These are phyloP conservation scores for Ormia ochracea DNA, from an alignment of 2,888 invertebrate species.

Conservation along the genomic window DNA sequence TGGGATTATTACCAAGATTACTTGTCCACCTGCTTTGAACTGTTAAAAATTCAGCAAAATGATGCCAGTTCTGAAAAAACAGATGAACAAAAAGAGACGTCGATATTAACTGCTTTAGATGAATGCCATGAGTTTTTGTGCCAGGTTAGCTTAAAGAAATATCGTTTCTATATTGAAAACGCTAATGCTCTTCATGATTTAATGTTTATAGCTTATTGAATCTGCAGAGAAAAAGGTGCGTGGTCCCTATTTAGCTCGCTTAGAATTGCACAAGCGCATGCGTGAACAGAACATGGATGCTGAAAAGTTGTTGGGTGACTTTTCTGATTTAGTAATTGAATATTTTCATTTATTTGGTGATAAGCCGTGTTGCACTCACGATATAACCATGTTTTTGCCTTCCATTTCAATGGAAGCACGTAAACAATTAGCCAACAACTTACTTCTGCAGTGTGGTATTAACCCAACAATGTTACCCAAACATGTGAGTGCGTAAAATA, in stretches of 20 bases:
- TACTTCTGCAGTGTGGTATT: constrained; percentile 82
- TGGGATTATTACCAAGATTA: constrained; percentile 87
- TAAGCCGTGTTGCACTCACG: constrained; percentile 90
- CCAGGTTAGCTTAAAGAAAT: constrained; percentile 63
- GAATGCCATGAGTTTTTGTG: constrained; percentile 74
- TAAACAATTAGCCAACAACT: constrained; percentile 80
- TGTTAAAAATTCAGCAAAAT: constrained; percentile 75
- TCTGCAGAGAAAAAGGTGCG: constrained; percentile 79
- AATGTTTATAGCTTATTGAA: constrained; percentile 77
- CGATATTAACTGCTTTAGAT: constrained; percentile 64
- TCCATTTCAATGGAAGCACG: constrained; percentile 80
- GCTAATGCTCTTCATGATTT: background rate
- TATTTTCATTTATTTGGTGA: constrained; percentile 89
- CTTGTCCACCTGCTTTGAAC: constrained; percentile 83
- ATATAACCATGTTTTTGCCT: constrained; percentile 86
- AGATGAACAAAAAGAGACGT: constrained; percentile 63
- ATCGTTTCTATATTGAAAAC: background rate
- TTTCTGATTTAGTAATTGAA: constrained; percentile 83
- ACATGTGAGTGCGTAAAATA: constrained; percentile 77
- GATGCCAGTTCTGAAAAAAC: constrained; percentile 56
- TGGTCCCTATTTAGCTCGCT: constrained; percentile 89
- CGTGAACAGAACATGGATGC: constrained; percentile 79
- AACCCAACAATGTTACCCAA: constrained; percentile 82
- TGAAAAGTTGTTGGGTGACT: constrained; percentile 80
- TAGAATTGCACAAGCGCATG: constrained; percentile 85